Conservation (phyloP, 2,797 vertebrate species). For the Macropodus opercularis region DNA sequence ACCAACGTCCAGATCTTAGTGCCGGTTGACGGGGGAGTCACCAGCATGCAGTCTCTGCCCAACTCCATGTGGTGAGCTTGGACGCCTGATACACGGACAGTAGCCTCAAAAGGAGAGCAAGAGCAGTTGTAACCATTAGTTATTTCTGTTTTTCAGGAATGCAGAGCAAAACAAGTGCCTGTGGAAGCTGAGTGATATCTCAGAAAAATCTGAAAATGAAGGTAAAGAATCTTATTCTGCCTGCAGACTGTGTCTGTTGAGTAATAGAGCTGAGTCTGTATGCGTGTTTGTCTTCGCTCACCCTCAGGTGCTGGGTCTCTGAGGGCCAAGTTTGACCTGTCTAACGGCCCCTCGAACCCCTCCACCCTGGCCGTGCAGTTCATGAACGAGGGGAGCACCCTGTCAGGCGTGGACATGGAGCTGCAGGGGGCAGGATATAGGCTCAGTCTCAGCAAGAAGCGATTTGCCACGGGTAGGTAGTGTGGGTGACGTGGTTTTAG, state of each 20-base stretch:
- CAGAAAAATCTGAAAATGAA: constrained; percentile 96
- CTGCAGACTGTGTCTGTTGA: not conserved
- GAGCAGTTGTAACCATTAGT: no score
- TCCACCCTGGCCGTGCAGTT: constrained; percentile 95
- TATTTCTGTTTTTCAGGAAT: constrained; percentile 83
- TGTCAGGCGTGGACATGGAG: constrained; percentile 93
- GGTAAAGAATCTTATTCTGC: constrained; percentile 73
- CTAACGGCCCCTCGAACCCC: constrained; percentile 90
- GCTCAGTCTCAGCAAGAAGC: constrained; percentile 95
- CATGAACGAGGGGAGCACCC: constrained; percentile 90
- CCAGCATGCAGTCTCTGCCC: constrained; percentile 93
- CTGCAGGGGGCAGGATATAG: constrained; percentile 91
- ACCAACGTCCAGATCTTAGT: constrained; percentile 92
- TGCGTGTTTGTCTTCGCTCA: constrained; percentile 36
- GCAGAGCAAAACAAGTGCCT: constrained; percentile 93
- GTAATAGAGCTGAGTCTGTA: not conserved
- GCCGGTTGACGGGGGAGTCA: constrained; percentile 93
- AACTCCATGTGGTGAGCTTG: constrained; percentile 88
- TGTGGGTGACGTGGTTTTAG: not conserved
- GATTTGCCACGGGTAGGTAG: constrained; percentile 92
- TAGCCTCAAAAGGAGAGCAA: not conserved
- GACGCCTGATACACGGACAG: not conserved
- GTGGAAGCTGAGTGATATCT: constrained; percentile 95
- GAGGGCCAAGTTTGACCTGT: constrained; percentile 96
- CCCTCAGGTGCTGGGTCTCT: constrained; percentile 90